These are phyloP conservation scores for Peromyscus polionotus DNA, from an alignment of 2,113 vertebrate species.

Conservation along the genomic window DNA sequence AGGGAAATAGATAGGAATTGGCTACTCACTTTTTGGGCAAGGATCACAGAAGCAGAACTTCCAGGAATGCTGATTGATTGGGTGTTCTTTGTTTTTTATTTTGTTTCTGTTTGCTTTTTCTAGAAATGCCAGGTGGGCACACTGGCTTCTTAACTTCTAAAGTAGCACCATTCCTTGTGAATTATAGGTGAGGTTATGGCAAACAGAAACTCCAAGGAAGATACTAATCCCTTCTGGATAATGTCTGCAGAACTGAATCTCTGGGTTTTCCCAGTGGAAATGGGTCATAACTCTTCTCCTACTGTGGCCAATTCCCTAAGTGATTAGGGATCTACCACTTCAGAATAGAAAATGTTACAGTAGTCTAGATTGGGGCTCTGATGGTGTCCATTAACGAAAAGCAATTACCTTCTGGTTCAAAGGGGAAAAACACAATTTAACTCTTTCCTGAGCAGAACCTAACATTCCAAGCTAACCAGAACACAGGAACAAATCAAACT, in stretches of 20 bases:
- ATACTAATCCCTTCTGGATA: neutral
- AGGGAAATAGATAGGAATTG: neutral
- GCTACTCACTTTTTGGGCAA: neutral
- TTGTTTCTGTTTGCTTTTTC: neutral
- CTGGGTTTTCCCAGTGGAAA: neutral
- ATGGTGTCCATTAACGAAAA: neutral
- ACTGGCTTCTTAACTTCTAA: neutral
- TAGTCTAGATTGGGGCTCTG: neutral
- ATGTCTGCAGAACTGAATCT: neutral
- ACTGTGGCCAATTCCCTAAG: neutral
- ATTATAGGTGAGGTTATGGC: neutral
- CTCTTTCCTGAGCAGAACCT: neutral
- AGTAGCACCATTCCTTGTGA: neutral
- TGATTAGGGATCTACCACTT: neutral
- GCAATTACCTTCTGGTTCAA: neutral
- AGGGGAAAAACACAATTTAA: neutral
- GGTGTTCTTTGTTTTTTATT: neutral
- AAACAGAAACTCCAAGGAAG: neutral
- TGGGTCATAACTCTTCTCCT: neutral
- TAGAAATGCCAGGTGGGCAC: neutral
- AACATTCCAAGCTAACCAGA: neutral
- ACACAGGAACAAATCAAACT: neutral
- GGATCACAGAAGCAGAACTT: neutral
- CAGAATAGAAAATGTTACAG: neutral
- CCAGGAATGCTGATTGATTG: neutral